These are phyloP conservation scores for Phymorhynchus buccinoides DNA, from an alignment of 1,140 invertebrate species.

Conservation along the genomic window DNA sequence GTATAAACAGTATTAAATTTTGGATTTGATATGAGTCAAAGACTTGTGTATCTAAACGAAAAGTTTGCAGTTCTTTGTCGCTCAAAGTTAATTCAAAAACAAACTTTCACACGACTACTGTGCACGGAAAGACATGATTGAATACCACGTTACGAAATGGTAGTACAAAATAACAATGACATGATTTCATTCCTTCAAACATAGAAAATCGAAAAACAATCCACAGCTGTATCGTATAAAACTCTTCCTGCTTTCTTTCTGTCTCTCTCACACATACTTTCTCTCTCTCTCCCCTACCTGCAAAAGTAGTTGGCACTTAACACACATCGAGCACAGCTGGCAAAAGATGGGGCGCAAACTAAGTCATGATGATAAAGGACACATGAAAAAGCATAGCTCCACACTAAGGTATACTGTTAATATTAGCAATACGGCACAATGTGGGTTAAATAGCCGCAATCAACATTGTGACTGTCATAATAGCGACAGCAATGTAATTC, in stretches of 20 bases:
- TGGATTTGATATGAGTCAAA: conserved; percentile 3
- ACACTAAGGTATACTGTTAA: neutral
- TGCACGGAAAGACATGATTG: neutral
- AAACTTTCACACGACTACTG: neutral
- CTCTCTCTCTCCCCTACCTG: neutral
- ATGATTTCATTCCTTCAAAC: neutral
- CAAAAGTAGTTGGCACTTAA: neutral
- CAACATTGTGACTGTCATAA: no score
- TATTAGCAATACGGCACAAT: neutral
- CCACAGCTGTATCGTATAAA: neutral
- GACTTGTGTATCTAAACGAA: neutral
- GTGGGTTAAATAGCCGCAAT: no score
- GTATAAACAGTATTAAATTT: neutral
- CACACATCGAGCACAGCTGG: no score
- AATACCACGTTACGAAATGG: neutral
- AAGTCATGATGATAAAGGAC: no score
- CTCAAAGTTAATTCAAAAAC: neutral
- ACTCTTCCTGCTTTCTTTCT: no score
- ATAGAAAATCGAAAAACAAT: neutral
- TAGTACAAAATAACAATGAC: neutral
- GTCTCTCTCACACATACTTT: no score
- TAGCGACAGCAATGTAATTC: no score
- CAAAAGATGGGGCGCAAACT: no score
- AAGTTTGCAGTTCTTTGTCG: no score
- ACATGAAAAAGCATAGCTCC: no score